A percentile compares a stretch with the other conserved stretches of the same genome.
Evolutionary conservation across 1,140 invertebrate species (phyloP).

Genomic region (Metopolophium dirhodum): DNA sequence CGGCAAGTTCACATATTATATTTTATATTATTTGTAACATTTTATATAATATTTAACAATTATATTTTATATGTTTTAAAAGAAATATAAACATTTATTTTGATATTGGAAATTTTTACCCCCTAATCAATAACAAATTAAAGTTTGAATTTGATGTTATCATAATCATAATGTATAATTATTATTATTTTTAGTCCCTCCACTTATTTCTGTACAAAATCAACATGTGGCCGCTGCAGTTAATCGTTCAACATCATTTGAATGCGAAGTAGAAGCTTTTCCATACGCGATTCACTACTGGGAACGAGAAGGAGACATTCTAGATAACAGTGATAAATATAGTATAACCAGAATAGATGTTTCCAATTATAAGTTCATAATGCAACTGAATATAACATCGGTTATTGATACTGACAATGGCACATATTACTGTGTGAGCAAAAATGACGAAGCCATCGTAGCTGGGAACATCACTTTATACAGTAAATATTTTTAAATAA

Average conservation of each 20-base stretch:
- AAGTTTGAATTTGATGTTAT: background rate
- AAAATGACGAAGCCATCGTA: conserved; percentile 79
- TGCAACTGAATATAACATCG: conserved; percentile 78
- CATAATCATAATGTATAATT: background rate
- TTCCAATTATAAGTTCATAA: conserved; percentile 65
- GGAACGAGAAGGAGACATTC: conserved; percentile 73
- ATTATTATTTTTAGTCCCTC: conserved; percentile 72
- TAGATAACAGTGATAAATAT: conserved; percentile 73
- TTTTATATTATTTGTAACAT: background rate
- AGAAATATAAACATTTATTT: background rate
- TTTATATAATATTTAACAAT: background rate
- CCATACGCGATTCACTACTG: conserved; percentile 86
- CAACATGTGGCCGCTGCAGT: conserved; percentile 76
- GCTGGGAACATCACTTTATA: conserved; percentile 71
- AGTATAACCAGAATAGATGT: conserved; percentile 65
- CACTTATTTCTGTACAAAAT: conserved; percentile 79
- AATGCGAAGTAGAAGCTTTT: conserved; percentile 88
- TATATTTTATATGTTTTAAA: background rate
- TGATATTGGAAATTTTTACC: background rate
- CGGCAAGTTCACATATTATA: background rate
- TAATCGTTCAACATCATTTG: conserved; percentile 73
- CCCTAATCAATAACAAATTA: background rate
- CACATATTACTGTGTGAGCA: conserved; percentile 81
- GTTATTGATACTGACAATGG: conserved; percentile 73
- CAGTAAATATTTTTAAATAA: conserved; percentile 30